Evolutionary conservation across 1,140 invertebrate genomes (phyloP).

Genomic region (Brachionus manjavacas): DNA sequence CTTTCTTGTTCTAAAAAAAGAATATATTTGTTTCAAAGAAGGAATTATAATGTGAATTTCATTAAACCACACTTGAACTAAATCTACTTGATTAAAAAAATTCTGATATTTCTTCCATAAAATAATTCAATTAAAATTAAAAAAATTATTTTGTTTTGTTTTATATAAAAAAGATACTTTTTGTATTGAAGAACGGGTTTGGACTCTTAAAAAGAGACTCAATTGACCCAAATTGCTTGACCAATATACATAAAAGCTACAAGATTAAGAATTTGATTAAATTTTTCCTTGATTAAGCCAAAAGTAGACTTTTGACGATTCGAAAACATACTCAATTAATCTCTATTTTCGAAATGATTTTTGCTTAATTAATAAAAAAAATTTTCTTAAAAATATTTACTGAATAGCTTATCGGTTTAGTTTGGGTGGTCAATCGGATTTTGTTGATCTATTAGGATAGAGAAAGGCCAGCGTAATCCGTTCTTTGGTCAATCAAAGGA

Average conservation of each 20-base stretch:
- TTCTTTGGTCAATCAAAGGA: not conserved
- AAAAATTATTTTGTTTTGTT: not conserved
- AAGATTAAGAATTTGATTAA: constrained; percentile 22
- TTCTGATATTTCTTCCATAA: too few relatives aligned
- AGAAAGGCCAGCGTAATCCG: not conserved
- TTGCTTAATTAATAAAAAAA: not conserved
- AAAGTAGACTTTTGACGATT: constrained; percentile 27
- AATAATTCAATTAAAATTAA: not conserved
- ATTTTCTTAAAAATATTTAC: constrained; percentile 19
- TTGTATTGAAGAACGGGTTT: not conserved
- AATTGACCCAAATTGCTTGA: not conserved
- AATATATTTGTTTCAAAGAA: too few relatives aligned
- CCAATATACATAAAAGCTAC: not conserved
- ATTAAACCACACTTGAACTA: too few relatives aligned
- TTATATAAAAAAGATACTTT: not conserved
- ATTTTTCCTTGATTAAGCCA: not conserved
- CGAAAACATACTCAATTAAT: not conserved
- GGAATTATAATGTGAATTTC: too few relatives aligned
- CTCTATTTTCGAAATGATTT: constrained; percentile 7
- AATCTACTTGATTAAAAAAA: too few relatives aligned
- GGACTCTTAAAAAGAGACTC: not conserved
- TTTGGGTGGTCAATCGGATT: not conserved
- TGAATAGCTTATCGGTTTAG: not conserved
- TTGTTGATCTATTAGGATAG: not conserved
- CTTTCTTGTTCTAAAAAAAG: too few relatives aligned